These are phyloP conservation scores for Tribolium freemani DNA, from an alignment of 2,888 invertebrate species.

Conservation along the genomic window DNA sequence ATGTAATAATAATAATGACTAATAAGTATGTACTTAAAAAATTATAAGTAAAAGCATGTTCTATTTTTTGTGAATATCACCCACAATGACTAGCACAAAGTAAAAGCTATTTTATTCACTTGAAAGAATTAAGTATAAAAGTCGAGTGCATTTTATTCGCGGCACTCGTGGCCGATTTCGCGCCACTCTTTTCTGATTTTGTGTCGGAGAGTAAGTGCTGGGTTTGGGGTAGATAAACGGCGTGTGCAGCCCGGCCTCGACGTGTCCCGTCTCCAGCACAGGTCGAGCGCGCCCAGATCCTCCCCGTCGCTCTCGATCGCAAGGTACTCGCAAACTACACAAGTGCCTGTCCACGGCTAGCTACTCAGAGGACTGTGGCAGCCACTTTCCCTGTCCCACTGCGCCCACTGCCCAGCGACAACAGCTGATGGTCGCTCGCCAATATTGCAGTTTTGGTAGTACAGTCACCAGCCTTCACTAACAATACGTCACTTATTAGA, in stretches of 20 bases:
- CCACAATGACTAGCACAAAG: no score
- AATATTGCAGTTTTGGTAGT: slow-evolving; percentile 97
- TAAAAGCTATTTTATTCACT: no score
- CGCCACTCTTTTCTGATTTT: slow-evolving; percentile 43
- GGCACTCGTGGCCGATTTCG: slow-evolving; percentile 35
- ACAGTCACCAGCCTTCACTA: slow-evolving; percentile 75
- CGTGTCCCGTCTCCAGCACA: slow-evolving; percentile 59
- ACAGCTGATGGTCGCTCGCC: slow-evolving; percentile 85
- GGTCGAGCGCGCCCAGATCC: slow-evolving; percentile 71
- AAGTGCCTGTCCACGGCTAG: slow-evolving; percentile 92
- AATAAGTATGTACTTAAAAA: no score
- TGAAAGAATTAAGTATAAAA: no score
- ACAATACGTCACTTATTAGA: slow-evolving; percentile 41
- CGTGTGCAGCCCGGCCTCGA: slow-evolving; percentile 78
- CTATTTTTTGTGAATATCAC: no score
- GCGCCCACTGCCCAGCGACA: slow-evolving; percentile 68
- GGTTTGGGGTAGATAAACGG: slow-evolving; percentile 79
- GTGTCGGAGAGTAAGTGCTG: slow-evolving; percentile 58
- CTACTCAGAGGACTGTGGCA: slow-evolving; percentile 79
- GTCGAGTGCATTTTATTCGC: no score
- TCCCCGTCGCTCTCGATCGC: slow-evolving; percentile 90
- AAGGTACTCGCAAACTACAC: slow-evolving; percentile 95
- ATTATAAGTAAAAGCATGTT: no score
- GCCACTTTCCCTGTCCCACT: slow-evolving; percentile 65
- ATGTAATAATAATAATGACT: no score